These are phyloP conservation scores for Corythoichthys intestinalis DNA, from an alignment of 2,113 vertebrate genomes.

Conservation along the genomic window DNA sequence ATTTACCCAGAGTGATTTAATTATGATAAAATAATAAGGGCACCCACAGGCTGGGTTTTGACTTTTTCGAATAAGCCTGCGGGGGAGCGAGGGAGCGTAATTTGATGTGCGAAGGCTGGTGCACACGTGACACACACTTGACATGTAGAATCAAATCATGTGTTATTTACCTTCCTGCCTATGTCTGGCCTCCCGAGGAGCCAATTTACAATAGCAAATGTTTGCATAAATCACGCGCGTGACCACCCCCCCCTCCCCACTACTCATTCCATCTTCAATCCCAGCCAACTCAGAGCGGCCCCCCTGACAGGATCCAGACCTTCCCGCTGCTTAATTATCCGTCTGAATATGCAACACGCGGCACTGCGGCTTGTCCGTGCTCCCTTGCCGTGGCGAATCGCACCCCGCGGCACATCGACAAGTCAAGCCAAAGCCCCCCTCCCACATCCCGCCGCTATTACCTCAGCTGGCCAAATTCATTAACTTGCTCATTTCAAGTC, in stretches of 20 bases:
- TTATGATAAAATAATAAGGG: neutral
- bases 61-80: neutral
- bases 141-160: conserved; percentile 37
- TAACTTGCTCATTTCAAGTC: conserved; percentile 55
- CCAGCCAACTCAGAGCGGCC: conserved; percentile 11
- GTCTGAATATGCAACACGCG: conserved; percentile 50
- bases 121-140: conserved; percentile 33
- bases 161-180: conserved; percentile 32
- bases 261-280: conserved; percentile 12
- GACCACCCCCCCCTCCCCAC: neutral
- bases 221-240: conserved; percentile 50
- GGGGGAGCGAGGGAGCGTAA: neutral
- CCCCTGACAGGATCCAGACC: conserved; percentile 35
- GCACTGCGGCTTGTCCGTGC: conserved; percentile 29
- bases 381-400: conserved; percentile 15
- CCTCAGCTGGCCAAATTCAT: conserved; percentile 42
- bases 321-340: conserved; percentile 42
- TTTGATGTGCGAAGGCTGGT: conserved; percentile 2
- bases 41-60: neutral
- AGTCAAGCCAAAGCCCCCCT: neutral
- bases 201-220: conserved; percentile 35
- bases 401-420: neutral
- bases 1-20: neutral
- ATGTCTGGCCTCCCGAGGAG: conserved; percentile 24
- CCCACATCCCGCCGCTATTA: conserved; percentile 22